phyloP scores from a whole-genome alignment of 2,888 invertebrate species.

The Scelioninae gen. 2 region DNA sequence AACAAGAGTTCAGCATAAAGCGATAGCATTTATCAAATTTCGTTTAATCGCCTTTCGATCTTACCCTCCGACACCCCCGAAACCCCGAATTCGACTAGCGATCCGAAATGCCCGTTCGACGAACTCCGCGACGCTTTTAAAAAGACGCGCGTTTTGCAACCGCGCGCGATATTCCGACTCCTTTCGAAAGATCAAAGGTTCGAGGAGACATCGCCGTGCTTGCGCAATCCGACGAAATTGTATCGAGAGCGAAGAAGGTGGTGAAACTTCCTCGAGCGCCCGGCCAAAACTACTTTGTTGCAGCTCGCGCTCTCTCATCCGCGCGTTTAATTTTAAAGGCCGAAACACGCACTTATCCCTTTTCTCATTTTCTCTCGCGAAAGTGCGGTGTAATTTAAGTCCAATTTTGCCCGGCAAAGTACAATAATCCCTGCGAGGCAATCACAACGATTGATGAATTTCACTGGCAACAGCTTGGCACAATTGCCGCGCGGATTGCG shows the following conservation, averaged over 20 bases:
- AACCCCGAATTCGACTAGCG: too few species aligned
- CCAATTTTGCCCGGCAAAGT: background rate
- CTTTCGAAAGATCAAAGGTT: too few species aligned
- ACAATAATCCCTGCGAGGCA: background rate
- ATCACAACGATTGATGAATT: slow-evolving; percentile 3
- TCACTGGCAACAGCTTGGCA: background rate
- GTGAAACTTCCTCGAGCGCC: slow-evolving; percentile 40
- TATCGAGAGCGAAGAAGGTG: slow-evolving; percentile 37
- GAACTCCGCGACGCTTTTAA: too few species aligned
- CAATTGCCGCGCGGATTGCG: background rate
- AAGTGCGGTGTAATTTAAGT: background rate
- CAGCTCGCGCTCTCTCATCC: slow-evolving; percentile 31
- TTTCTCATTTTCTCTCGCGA: background rate
- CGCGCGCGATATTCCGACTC: too few species aligned
- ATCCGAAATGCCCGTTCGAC: too few species aligned
- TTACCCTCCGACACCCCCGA: too few species aligned
- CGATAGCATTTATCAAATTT: too few species aligned
- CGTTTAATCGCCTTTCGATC: too few species aligned
- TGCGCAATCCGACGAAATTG: slow-evolving; percentile 22
- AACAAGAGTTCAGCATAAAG: too few species aligned
- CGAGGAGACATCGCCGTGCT: background rate
- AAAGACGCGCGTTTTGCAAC: too few species aligned
- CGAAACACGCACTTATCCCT: slow-evolving; percentile 18
- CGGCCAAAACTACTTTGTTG: slow-evolving; percentile 33
- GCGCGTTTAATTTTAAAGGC: slow-evolving; percentile 30